Percentiles rank a stretch among this genome's conserved stretches.
These are phyloP conservation scores for Stratiolaelaps scimitus DNA, from an alignment of 1,140 invertebrate species.

Conservation along the genomic window DNA sequence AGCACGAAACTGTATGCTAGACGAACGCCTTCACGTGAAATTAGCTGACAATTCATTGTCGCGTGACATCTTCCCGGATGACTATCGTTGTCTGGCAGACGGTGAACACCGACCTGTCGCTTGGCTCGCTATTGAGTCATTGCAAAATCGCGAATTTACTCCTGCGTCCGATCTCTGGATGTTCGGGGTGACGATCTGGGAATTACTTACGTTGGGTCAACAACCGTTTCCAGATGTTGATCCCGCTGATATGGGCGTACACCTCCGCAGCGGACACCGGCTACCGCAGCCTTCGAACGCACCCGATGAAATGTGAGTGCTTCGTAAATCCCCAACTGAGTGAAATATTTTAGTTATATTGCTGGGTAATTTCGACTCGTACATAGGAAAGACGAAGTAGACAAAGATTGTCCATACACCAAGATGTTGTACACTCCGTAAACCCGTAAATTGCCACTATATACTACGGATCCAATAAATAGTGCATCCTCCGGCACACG, in stretches of 20 bases:
- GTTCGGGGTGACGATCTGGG: slow-evolving; percentile 85
- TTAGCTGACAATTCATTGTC: slow-evolving; percentile 81
- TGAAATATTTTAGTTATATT: too few relatives aligned
- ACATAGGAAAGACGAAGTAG: too few relatives aligned
- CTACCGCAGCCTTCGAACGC: slow-evolving; percentile 79
- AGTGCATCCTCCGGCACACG: too few relatives aligned
- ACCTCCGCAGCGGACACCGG: slow-evolving; percentile 74
- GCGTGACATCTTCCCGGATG: slow-evolving; percentile 78
- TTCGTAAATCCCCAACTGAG: too few relatives aligned
- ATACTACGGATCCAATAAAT: too few relatives aligned
- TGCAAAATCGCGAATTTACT: slow-evolving; percentile 70
- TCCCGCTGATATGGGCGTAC: slow-evolving; percentile 74
- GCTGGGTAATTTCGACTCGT: too few relatives aligned
- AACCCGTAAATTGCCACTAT: too few relatives aligned
- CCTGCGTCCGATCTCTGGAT: slow-evolving; percentile 84
- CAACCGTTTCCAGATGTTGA: slow-evolving; percentile 78
- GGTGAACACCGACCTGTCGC: slow-evolving; percentile 90
- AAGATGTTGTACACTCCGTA: too few relatives aligned
- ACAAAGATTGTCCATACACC: too few relatives aligned
- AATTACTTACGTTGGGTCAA: slow-evolving; percentile 73
- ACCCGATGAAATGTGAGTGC: slow-evolving; percentile 82
- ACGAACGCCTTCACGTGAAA: slow-evolving; percentile 73
- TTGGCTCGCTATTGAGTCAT: slow-evolving; percentile 80
- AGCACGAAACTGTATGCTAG: slow-evolving; percentile 78
- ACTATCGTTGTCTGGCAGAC: slow-evolving; percentile 87